phyloP scores from a whole-genome alignment of 23 tunicate species.

The Halocynthia roretzi region DNA sequence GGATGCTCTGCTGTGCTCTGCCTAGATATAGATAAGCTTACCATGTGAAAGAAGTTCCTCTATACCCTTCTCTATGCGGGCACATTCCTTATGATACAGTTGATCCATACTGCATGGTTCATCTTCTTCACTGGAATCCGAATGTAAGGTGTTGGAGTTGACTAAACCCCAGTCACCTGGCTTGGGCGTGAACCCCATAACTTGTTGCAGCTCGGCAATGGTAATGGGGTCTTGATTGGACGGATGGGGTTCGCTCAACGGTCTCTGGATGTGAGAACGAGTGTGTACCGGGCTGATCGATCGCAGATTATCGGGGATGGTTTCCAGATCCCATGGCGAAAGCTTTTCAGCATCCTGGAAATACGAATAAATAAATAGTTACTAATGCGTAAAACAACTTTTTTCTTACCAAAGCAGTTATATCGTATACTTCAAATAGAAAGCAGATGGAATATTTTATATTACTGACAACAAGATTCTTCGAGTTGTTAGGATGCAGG shows the following conservation, averaged over 20 bases:
- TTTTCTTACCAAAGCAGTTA: too few relatives aligned
- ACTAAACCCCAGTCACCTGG: neutral
- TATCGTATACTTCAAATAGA: too few relatives aligned
- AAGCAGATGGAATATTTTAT: too few relatives aligned
- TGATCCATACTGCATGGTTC: neutral
- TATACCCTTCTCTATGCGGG: neutral
- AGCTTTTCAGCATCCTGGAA: constrained; percentile 8
- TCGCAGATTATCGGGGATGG: neutral
- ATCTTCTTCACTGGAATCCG: neutral
- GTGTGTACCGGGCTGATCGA: neutral
- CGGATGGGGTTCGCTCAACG: neutral
- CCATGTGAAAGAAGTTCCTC: neutral
- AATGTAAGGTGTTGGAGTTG: neutral
- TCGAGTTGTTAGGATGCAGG: too few relatives aligned
- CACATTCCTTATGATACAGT: neutral
- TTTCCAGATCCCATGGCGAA: constrained; percentile 56
- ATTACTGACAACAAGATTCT: too few relatives aligned
- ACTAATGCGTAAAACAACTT: too few relatives aligned
- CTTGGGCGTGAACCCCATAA: neutral
- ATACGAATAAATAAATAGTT: too few relatives aligned
- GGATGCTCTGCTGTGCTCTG: too few relatives aligned
- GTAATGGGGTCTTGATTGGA: neutral
- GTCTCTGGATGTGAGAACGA: neutral
- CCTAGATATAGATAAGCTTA: too few relatives aligned
- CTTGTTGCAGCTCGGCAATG: neutral